A percentile compares a stretch with the other conserved stretches of the same genome.
These are phyloP conservation scores for Toxostoma redivivum DNA, from an alignment of 2,113 vertebrate genomes.

Conservation along the genomic window DNA sequence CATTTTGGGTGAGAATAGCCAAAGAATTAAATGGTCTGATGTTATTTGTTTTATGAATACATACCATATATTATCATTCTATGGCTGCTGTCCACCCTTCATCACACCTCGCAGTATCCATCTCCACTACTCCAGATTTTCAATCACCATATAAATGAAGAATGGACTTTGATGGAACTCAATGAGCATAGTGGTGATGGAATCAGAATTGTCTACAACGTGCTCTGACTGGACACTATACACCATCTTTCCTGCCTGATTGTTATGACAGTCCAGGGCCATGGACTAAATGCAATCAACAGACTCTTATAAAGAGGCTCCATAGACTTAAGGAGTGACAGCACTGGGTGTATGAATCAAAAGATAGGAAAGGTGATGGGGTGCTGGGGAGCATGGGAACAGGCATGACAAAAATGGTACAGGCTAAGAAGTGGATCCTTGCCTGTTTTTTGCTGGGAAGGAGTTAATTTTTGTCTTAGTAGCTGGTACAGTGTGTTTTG, in stretches of 20 bases:
- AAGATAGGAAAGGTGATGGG: neutral
- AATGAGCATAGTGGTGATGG: neutral
- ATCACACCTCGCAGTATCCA: neutral
- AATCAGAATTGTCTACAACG: neutral
- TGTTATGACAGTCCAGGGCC: neutral
- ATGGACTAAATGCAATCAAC: fast-evolving
- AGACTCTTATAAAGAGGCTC: neutral
- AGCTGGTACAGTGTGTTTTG: neutral
- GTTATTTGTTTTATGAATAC: neutral
- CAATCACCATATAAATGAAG: fast-evolving
- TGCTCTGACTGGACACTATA: fast-evolving
- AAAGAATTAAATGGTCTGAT: neutral
- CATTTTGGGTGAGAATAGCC: neutral
- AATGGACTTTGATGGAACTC: neutral
- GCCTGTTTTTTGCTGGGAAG: neutral
- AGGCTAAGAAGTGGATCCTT: neutral
- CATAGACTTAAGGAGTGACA: neutral
- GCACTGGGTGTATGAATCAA: no score
- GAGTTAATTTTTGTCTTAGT: neutral
- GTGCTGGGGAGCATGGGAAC: neutral
- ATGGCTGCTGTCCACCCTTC: neutral
- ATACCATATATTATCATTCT: neutral
- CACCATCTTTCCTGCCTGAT: neutral
- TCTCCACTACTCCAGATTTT: neutral
- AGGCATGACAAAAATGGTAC: neutral